Base-by-base conservation (phyloP, 2,113 vertebrate species). In the Redunca redunca region DNA sequence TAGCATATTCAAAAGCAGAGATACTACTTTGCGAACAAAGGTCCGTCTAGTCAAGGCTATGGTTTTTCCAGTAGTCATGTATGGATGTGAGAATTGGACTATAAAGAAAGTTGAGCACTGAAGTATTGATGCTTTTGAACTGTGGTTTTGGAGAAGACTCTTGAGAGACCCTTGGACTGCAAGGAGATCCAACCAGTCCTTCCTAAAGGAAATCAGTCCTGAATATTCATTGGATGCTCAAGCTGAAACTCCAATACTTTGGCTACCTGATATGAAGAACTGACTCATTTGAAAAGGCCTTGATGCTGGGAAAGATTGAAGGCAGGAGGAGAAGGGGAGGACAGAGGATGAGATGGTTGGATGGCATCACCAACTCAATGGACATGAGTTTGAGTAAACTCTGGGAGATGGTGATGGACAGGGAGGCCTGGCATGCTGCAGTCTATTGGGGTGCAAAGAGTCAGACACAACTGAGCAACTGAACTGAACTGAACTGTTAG, bases 391-490 rank as follows among this genome's bases (percentile, higher is more conserved):
- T 36, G 64, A 21, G 64, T 21, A 36, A 71, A 71, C 64, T 71
- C n/a, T 0, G 0, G 64, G 64, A 36, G 17, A 71, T 36, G 64
- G 17, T 36, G 64, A 71, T 21, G n/a, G 17, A 36, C 9, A 71
- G n/a, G 16, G 17, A 71, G n/a, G n/a, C 9, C n/a, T 71, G 64
- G 64, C n/a, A 36, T 36, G 64, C 64, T 71, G n/a, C n/a, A 36
- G 17, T 71, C 64, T n/a, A 11, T 36, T 71, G 17, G 9, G n/a
- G 36, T 2, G 0, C 64, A 71, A 71, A 36, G 64, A 71, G 64
- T 71, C 2, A 0, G n/a, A 71, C 17, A 36, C 0, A 0, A 71
- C n/a, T 71, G n/a, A 71, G 64, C 8, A 10, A 71, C n/a, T 21
- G n/a, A 71, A 36, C 64, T 67, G 33, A n/a, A 71, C 64, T 21